Base-by-base conservation (phyloP, 2,113 vertebrate genomes). In the Myotis yumanensis region DNA sequence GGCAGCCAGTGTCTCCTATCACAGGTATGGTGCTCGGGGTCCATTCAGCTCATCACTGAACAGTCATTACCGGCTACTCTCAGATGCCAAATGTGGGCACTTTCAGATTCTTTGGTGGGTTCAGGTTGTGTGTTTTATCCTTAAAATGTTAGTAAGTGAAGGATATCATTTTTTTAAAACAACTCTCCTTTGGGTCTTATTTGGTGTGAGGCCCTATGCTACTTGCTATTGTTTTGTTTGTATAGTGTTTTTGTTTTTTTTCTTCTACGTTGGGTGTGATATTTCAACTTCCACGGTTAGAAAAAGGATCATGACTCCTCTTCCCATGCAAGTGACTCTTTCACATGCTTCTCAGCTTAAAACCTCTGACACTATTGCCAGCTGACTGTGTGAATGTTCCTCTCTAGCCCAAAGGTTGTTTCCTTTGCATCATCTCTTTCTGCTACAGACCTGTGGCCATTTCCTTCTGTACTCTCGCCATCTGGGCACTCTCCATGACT, bases 381-480 rank as follows among this genome's bases (percentile, higher is more conserved):
- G n/a, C 22, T 64, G 18, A 16, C 1, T 23, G 57, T 16, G 32
- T 73, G 62, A 93, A 62, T 7, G 37, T 80, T 91, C 37, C 48
- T 48, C 37, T 92, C 88, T 46, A 32, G 68, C 25, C 46, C 46
- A 72, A 52, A 59, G 25, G 75, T 46, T 57, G 62, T 48, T 96
- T 95, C 90, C 90, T 89, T 52, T 95, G 68, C 52, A 94, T 48
- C 77, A 30, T 71, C 48, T 93, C 80, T 94, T 86, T 86, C 43
- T n/a, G 16, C 23, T 66, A 30, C 43, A 73, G 30, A 64, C 12
- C 8, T 59, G 37, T n/a, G 54, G 51, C 28, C 48, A 64, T 85
- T 94, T 96, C 94, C 90, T 66, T 40, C 54, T 64, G 72, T 76
- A 2, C 43, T 89, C 25, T 66, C 25, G 46, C 82, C 52, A 66